These are phyloP conservation scores for Ariopsis seemanni DNA, from an alignment of 2,113 vertebrate genomes.

Conservation along the genomic window DNA sequence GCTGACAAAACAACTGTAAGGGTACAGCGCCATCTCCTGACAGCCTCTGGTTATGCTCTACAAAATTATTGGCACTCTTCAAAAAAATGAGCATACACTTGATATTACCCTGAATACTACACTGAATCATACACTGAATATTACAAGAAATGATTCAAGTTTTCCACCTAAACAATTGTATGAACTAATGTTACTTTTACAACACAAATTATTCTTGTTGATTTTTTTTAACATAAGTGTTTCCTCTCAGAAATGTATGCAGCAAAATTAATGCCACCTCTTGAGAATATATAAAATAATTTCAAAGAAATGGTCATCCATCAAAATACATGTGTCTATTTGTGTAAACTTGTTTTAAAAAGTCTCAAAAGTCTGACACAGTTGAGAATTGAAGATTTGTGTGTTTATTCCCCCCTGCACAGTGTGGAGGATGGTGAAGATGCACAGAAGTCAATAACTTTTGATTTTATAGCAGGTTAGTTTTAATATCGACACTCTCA, in stretches of 20 bases:
- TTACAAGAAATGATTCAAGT: neutral
- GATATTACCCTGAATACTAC: neutral
- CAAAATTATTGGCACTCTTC: neutral
- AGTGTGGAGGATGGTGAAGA: too few relatives aligned
- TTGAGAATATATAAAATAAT: neutral
- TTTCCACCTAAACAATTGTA: neutral
- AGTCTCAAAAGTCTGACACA: neutral
- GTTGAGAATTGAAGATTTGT: neutral
- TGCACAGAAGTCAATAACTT: neutral
- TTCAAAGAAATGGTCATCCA: neutral
- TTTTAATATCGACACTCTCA: too few relatives aligned
- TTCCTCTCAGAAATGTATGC: neutral
- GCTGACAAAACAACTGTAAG: neutral
- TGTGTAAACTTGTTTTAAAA: neutral
- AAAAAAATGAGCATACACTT: neutral
- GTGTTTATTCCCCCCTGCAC: neutral
- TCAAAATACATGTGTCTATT: neutral
- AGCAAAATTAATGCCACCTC: neutral
- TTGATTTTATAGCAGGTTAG: neutral
- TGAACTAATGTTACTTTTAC: neutral
- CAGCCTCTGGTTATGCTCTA: neutral
- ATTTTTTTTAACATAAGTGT: neutral
- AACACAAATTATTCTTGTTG: neutral
- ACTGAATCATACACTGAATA: neutral
- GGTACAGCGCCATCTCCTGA: conserved; percentile 21